Evolutionary conservation across 2,888 invertebrate genomes (phyloP), one percentile per base, ranked within the genome.

Genomic region (Ectropis crepuscularia): DNA sequence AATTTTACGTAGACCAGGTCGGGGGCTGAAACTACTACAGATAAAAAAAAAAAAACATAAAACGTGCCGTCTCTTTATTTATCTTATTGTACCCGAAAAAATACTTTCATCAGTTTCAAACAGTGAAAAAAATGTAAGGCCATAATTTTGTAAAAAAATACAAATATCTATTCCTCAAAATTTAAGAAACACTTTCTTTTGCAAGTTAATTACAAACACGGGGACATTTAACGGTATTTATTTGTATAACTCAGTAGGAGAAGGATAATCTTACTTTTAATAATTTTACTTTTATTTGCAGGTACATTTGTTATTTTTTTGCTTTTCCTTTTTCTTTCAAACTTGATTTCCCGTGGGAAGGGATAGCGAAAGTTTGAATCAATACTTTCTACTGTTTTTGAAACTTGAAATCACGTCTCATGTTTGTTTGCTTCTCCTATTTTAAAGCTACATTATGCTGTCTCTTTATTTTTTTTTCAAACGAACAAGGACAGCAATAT

Each of bases 201-300:
- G 28, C 60, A 69, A 69, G 43, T 53, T 66, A 67, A 71, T 70
- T 69, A 59, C 12, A 67, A 70, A 57, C 57, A 60, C 46, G 42
- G 16, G 38, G 16, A 42, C 63, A 66, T 70, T 65, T 57, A 50
- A 59, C 46, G 57, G 53, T 63, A 69, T 59, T 68, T 70, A 68
- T 77, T 81, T 81, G 78, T 79, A 69, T 77, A 81, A 71, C 81
- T 79, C 85, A 81, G 85, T 82, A 85, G 86, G 85, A 79, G 69
- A 58, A 57, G 76, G 81, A 80, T 84, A 78, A 80, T 53, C 53
- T 10, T 9, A 57, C 55, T 57, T 65, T 63, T 65, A 70, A 76
- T 74, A 78, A 79, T 79, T 75, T 71, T 74, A 73, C 66, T 66
- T 72, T 73, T 69, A 70, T 69, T 65, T 57, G 58, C 61, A 69